Conservation (phyloP, 2,113 vertebrate species). For the Platanista minor region DNA sequence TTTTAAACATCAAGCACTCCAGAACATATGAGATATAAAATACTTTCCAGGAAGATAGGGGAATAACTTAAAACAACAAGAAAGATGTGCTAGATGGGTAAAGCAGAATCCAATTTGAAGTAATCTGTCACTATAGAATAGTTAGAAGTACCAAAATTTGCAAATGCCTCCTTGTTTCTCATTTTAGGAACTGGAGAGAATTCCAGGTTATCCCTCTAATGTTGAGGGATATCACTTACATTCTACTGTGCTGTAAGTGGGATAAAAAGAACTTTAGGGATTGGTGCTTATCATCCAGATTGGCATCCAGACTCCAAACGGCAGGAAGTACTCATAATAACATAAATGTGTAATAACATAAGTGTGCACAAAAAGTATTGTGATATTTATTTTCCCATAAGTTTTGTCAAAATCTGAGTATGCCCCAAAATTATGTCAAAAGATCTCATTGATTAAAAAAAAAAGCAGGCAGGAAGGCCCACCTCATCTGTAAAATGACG, state of each 20-base stretch:
- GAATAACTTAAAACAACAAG: not conserved
- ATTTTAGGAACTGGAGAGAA: not conserved
- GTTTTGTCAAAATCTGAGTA: not conserved
- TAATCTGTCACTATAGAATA: slow-evolving; percentile 5
- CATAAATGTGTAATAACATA: not conserved
- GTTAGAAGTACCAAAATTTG: not conserved
- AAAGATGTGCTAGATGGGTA: not conserved
- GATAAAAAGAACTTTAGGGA: not conserved
- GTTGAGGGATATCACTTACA: not conserved
- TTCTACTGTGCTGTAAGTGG: not conserved
- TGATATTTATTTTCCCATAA: not conserved
- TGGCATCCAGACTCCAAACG: not conserved
- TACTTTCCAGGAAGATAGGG: not conserved
- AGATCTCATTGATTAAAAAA: not conserved
- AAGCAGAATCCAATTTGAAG: slow-evolving; percentile 30
- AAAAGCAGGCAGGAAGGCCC: not conserved
- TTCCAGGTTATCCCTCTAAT: not conserved
- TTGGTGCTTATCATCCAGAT: not conserved
- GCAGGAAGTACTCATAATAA: not conserved
- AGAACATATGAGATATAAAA: not conserved
- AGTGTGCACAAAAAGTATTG: not conserved
- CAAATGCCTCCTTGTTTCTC: slow-evolving; percentile 3
- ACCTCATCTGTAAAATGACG: not conserved
- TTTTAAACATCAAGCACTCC: slow-evolving; percentile 14
- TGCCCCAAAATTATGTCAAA: slow-evolving; percentile 26